These are phyloP conservation scores for Danionella dracula DNA, from an alignment of 2,797 vertebrate species.

Conservation along the genomic window DNA sequence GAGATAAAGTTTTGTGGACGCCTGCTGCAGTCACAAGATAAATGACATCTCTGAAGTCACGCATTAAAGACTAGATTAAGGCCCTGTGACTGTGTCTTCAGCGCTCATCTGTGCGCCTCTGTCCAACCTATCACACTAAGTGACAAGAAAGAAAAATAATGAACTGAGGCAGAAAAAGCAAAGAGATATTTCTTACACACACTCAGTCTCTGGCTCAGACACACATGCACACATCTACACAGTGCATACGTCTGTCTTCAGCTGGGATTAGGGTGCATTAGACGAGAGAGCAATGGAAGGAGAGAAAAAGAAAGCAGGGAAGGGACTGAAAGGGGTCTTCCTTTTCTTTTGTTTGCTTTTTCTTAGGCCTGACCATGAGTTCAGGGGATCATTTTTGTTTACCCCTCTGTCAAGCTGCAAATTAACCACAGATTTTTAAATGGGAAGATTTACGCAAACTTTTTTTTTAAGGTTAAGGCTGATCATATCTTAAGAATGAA, in stretches of 20 bases:
- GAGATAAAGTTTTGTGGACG: slow-evolving; percentile 99
- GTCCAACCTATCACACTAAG: slow-evolving; percentile 99
- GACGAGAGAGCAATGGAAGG: slow-evolving; percentile 67
- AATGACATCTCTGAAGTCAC: slow-evolving; percentile 99
- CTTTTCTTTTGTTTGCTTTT: slow-evolving; percentile 48
- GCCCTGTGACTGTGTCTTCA: slow-evolving; percentile 99
- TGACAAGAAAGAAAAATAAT: slow-evolving; percentile 99
- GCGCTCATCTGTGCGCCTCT: slow-evolving; percentile 99
- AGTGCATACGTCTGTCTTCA: slow-evolving; percentile 86
- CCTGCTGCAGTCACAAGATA: slow-evolving; percentile 99
- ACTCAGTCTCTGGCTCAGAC: slow-evolving; percentile 56
- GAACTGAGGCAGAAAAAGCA: slow-evolving; percentile 99
- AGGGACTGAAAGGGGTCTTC: slow-evolving; percentile 38
- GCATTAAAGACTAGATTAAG: slow-evolving; percentile 99
- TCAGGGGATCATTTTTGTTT: slow-evolving; percentile 34
- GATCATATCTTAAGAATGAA: slow-evolving; percentile 42
- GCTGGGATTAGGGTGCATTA: slow-evolving; percentile 96
- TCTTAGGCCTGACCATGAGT: slow-evolving; percentile 55
- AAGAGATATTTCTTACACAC: slow-evolving; percentile 90
- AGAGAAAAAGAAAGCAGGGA: slow-evolving; percentile 26
- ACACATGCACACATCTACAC: slow-evolving; percentile 12
- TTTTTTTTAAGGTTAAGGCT: slow-evolving; percentile 40
- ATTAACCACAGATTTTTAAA: slow-evolving; percentile 36
- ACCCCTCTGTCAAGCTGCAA: slow-evolving; percentile 45
- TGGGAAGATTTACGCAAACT: slow-evolving; percentile 46